Evolutionary conservation across 1,140 invertebrate species (phyloP).

Genomic region (Drosophila quadrilineata): DNA sequence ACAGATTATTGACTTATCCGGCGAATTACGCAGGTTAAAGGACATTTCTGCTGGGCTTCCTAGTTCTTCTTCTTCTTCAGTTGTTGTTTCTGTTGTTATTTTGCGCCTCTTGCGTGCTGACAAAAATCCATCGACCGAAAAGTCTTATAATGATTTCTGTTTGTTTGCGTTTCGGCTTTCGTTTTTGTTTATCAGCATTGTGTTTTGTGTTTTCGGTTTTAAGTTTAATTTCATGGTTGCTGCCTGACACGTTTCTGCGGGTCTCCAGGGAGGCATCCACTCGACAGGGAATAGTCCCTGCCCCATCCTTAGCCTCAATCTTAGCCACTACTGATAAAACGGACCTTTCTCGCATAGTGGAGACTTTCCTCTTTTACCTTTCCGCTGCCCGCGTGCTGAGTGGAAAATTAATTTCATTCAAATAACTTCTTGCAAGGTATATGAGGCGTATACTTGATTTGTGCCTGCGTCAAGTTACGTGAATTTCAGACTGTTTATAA

Average conservation of each 20-base stretch:
- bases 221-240: constrained; percentile 58
- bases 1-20: constrained; percentile 15
- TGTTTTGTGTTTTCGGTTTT: constrained; percentile 35
- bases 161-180: constrained; percentile 23
- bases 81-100: not conserved
- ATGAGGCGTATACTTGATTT: not conserved
- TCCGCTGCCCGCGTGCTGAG: constrained; percentile 39
- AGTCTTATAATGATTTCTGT: constrained; percentile 30
- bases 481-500: no score
- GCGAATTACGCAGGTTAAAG: not conserved
- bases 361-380: constrained; percentile 49
- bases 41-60: not conserved
- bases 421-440: constrained; percentile 8
- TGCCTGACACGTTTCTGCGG: constrained; percentile 32
- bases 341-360: constrained; percentile 4
- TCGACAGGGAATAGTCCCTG: not conserved
- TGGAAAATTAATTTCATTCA: constrained; percentile 48
- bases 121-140: constrained; percentile 21
- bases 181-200: constrained; percentile 45
- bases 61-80: not conserved
- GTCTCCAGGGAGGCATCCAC: not conserved
- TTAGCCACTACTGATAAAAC: no score
- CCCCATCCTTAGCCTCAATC: no score
- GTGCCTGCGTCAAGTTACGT: no score
- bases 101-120: not conserved